Percentiles rank a stretch among this genome's conserved stretches.
These are phyloP conservation scores for Merluccius polli DNA, from an alignment of 2,797 vertebrate species.

Conservation along the genomic window DNA sequence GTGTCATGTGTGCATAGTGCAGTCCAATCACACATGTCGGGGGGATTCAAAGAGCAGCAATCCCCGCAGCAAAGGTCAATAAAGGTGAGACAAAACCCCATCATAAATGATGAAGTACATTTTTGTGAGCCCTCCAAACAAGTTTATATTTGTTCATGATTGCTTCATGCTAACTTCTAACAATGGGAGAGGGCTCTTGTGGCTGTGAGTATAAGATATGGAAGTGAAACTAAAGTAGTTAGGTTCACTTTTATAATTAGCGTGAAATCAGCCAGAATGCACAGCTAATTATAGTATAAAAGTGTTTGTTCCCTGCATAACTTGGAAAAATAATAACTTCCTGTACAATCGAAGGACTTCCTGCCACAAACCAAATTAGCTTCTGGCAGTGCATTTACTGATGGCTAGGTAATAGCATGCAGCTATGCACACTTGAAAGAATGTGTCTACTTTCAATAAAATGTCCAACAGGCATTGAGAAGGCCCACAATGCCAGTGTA, in stretches of 20 bases:
- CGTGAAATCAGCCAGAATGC: neutral
- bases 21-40: too few relatives aligned
- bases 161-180: neutral
- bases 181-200: neutral
- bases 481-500: neutral
- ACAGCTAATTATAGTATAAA: neutral
- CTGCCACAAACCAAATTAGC: too few relatives aligned
- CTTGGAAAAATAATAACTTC: neutral
- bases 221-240: neutral
- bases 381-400: neutral
- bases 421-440: neutral
- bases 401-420: neutral
- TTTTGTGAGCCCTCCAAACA: too few relatives aligned
- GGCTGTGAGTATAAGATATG: neutral
- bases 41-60: too few relatives aligned
- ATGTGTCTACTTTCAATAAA: neutral
- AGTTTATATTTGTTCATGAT: too few relatives aligned
- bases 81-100: too few relatives aligned
- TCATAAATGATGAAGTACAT: too few relatives aligned
- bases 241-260: neutral
- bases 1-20: too few relatives aligned
- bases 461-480: neutral
- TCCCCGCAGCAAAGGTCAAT: too few relatives aligned
- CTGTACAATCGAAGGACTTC: neutral
- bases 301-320: neutral